These are phyloP conservation scores for Perdita meconis DNA, from an alignment of 2,888 invertebrate species.

Conservation along the genomic window DNA sequence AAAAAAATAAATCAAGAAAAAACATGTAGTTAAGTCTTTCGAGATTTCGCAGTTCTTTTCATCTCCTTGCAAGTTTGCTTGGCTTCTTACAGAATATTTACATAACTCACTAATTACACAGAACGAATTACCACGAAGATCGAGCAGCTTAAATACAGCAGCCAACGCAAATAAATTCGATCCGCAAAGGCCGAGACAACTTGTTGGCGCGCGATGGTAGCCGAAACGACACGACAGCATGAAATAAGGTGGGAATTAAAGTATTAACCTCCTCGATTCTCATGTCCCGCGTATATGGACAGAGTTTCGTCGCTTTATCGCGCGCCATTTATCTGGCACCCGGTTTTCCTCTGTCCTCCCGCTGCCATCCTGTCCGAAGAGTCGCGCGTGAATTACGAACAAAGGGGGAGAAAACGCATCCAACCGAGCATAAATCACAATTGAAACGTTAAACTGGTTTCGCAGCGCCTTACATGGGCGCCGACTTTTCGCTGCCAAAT, in stretches of 20 bases:
- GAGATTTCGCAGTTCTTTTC: no score
- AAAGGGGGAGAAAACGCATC: conserved; percentile 33
- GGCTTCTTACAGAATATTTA: no score
- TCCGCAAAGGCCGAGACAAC: background rate
- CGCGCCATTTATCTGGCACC: conserved; percentile 50
- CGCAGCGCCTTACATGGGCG: conserved; percentile 26
- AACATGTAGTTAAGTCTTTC: no score
- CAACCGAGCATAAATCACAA: conserved; percentile 55
- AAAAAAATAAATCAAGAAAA: no score
- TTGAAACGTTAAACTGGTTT: conserved; percentile 51
- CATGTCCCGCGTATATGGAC: conserved; percentile 6
- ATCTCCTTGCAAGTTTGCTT: no score
- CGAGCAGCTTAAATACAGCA: no score
- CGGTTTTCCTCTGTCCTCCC: conserved; percentile 42
- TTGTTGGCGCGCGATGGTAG: background rate
- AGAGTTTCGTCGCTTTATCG: conserved; percentile 50
- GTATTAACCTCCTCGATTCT: conserved; percentile 17
- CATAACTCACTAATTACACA: no score
- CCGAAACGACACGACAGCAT: background rate
- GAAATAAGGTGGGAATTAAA: conserved; percentile 11
- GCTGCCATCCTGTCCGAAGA: conserved; percentile 18
- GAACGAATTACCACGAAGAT: no score
- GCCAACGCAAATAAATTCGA: background rate
- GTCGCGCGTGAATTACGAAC: conserved; percentile 27
- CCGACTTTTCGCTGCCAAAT: conserved; percentile 34